Evolutionary conservation across 2,113 vertebrate species (phyloP).

Genomic region (Leiothrix lutea): DNA sequence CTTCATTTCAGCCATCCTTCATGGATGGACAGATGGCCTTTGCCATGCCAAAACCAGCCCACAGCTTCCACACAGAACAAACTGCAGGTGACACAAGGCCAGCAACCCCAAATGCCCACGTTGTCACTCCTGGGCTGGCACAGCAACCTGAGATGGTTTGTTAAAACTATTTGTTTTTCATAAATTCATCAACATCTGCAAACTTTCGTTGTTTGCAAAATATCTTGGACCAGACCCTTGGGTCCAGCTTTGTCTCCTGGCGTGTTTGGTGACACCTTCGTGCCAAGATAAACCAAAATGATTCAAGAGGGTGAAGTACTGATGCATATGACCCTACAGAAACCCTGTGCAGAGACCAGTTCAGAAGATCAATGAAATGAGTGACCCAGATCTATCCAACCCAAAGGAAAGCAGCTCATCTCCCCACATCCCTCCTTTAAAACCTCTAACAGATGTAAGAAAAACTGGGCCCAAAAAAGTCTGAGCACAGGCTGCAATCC

Average conservation of each 20-base stretch:
- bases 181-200: background rate
- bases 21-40: background rate
- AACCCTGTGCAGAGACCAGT: background rate
- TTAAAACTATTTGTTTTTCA: background rate
- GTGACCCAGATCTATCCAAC: background rate
- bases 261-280: background rate
- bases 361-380: background rate
- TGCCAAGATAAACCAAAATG: background rate
- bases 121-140: background rate
- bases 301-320: background rate
- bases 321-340: background rate
- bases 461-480: background rate
- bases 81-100: background rate
- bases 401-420: background rate
- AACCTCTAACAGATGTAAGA: constrained; percentile 18
- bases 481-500: constrained; percentile 56
- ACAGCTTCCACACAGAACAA: background rate
- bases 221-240: background rate
- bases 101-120: background rate
- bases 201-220: background rate
- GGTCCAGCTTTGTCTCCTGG: background rate
- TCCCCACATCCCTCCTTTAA: constrained; percentile 3
- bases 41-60: background rate
- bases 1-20: background rate
- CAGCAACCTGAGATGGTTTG: background rate